Conservation (phyloP, 2,888 invertebrate species). For the Pardosa pseudoannulata region DNA sequence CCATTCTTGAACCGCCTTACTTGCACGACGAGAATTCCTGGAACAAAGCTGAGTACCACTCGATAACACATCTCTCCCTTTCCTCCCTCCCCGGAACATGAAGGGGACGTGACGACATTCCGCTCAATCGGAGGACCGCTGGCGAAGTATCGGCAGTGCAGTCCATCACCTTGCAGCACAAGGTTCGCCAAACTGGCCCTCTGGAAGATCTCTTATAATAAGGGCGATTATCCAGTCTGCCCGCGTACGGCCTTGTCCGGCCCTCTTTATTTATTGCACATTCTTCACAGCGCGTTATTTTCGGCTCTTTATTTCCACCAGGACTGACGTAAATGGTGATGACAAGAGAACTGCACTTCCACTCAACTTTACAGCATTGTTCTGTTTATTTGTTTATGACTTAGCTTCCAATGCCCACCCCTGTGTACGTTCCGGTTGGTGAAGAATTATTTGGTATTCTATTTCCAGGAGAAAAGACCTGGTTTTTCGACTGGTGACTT, state of each 20-base stretch:
- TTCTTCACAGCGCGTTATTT: not conserved
- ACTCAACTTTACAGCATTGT: no score
- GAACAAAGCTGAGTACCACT: not conserved
- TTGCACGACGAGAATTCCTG: not conserved
- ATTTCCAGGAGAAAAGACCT: no score
- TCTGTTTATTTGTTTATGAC: no score
- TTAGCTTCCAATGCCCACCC: no score
- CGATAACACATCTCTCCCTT: not conserved
- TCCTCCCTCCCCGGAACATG: not conserved
- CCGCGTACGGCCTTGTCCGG: constrained; percentile 9
- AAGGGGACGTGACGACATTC: not conserved
- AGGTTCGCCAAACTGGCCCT: constrained; percentile 1
- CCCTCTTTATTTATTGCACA: constrained; percentile 8
- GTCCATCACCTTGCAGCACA: not conserved
- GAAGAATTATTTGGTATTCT: no score
- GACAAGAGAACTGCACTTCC: no score
- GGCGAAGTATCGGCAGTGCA: not conserved
- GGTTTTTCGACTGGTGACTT: no score
- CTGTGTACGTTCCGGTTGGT: no score
- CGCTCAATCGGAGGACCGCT: not conserved
- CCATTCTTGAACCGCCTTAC: not conserved
- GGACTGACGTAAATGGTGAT: no score
- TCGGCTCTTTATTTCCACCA: not conserved
- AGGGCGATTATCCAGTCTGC: constrained; percentile 1
- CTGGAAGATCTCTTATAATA: not conserved